Base-by-base conservation (phyloP, 35 echinoderm and acorn worm species). In the Apostichopus japonicus region DNA sequence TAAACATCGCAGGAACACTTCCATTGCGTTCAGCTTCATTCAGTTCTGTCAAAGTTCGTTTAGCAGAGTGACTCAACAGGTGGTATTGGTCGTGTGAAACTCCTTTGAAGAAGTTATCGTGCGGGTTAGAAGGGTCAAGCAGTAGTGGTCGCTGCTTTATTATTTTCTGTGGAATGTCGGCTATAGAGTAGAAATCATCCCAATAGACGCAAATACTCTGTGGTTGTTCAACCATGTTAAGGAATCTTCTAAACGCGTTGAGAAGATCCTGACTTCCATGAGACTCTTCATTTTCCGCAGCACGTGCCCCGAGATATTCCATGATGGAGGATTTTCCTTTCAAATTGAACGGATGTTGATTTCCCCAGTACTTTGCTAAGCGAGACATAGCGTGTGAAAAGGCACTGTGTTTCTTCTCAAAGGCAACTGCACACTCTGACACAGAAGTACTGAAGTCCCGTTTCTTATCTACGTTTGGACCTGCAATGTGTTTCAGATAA, bases 331-430 rank as follows among this genome's bases (percentile, higher is more conserved):
- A 89, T 8, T 62, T 56, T 10, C 84, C 84, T 23, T 71, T 54
- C 27, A 33, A 33, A 33, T 33, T 59, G 17, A 17, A 8, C 4
- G 5, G 25, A 72, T 23, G 19, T 52, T 65, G 23, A 17, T 16
- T 90, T 9, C 23, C 19, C 90, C 90, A 91, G 19, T 55, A 79
- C 24, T 91, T 91, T 55, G 90, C 90, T 5, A 91, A 19, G 8
- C 90, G 72, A 21, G 90, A 77, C 90, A 91, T 56, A 19, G 90
- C 53, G 23, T 91, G 90, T 6, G 72, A 91, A n/a, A 91, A 91
- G n/a, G 90, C 90, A 22, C 90, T 79, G 76, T 79, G 90, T 11
- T 14, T 78, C 17, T 79, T 78, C 23, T 91, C 90, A 24, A 91
- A 91, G 2, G 6, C 90, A 55, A 91, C 73, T 55, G 88, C 88